These are phyloP conservation scores for Ophion costatus DNA, from an alignment of 2,888 invertebrate genomes.

Conservation along the genomic window DNA sequence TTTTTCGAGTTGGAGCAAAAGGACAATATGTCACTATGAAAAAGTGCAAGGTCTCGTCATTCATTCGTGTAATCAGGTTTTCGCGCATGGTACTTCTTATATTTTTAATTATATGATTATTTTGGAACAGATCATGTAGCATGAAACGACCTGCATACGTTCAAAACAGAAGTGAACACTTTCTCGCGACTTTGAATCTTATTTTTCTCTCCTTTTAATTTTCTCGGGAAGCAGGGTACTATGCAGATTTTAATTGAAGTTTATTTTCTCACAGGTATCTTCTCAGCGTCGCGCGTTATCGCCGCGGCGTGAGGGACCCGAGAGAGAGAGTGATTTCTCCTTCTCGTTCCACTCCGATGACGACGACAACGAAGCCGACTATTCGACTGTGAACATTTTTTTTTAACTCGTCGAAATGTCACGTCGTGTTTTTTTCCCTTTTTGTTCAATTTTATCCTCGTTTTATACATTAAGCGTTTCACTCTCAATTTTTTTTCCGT, in stretches of 20 bases:
- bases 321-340: slow-evolving; percentile 51
- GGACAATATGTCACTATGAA: too few relatives aligned
- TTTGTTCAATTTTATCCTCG: background rate
- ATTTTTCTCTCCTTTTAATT: background rate
- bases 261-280: slow-evolving; percentile 59
- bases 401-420: slow-evolving; percentile 17
- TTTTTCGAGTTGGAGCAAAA: background rate
- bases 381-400: slow-evolving; percentile 39
- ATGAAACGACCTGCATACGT: background rate
- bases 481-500: background rate
- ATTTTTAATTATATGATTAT: background rate
- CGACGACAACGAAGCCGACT: slow-evolving; percentile 30
- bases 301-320: slow-evolving; percentile 25
- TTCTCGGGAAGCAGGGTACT: slow-evolving; percentile 39
- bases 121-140: background rate
- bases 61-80: background rate
- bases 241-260: slow-evolving; percentile 66
- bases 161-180: slow-evolving; percentile 39
- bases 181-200: slow-evolving; percentile 52
- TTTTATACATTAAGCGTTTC: background rate
- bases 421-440: background rate
- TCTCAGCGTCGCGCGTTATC: slow-evolving; percentile 15
- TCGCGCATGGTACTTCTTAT: too few relatives aligned
- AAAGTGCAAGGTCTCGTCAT: too few relatives aligned
- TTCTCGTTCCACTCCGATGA: slow-evolving; percentile 14